phyloP scores from a whole-genome alignment of 1,140 invertebrate genomes.

The Tyrophagus putrescentiae region DNA sequence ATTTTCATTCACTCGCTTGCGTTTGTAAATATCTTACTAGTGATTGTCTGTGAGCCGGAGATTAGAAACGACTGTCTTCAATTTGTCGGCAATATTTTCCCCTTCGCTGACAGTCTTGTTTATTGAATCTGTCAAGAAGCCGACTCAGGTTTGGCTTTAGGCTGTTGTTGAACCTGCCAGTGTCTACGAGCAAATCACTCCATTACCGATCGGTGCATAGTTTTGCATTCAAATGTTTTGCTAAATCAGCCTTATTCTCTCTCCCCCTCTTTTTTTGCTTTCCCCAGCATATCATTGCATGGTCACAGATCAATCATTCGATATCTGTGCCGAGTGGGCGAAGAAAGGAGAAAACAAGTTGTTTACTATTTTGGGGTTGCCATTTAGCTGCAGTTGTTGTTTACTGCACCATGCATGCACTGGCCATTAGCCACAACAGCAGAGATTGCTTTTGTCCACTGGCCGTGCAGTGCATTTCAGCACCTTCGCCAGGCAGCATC shows the following conservation, averaged over 20 bases:
- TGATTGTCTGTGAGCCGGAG: too few relatives aligned
- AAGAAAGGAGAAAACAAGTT: too few relatives aligned
- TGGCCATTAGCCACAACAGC: not conserved
- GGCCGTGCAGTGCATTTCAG: not conserved
- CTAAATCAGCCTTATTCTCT: not conserved
- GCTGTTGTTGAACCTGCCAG: not conserved
- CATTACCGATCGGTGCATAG: not conserved
- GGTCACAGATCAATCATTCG: not conserved
- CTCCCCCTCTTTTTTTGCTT: not conserved
- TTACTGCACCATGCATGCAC: not conserved
- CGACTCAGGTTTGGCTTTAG: not conserved
- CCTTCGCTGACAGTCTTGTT: not conserved
- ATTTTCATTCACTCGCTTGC: too few relatives aligned
- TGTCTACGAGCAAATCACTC: not conserved
- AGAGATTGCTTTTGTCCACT: not conserved
- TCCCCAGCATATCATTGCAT: too few relatives aligned
- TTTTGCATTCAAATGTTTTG: not conserved
- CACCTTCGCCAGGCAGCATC: too few relatives aligned
- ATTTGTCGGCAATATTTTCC: not conserved
- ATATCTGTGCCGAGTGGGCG: too few relatives aligned
- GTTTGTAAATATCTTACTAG: too few relatives aligned
- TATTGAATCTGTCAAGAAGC: not conserved
- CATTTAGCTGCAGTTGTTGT: not conserved
- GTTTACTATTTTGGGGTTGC: not conserved
- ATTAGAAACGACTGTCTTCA: too few relatives aligned